Evolutionary conservation across 2,797 vertebrate species (phyloP).

Genomic region (Lemur catta): DNA sequence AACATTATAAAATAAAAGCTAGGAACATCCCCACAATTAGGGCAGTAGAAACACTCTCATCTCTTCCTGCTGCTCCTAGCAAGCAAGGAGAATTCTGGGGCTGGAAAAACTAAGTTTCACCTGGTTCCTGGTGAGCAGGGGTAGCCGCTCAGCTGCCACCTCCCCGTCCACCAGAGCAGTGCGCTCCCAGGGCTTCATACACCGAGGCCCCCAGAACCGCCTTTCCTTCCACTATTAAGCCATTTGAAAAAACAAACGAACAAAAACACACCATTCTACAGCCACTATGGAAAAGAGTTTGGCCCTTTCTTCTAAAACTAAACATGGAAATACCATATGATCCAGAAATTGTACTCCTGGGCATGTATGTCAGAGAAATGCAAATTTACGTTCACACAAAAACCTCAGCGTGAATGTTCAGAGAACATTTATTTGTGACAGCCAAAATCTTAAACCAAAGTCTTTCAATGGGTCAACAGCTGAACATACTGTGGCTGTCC

Average conservation of each 20-base stretch:
- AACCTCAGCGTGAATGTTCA: background rate
- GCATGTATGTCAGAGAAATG: background rate
- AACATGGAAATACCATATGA: background rate
- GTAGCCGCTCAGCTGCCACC: background rate
- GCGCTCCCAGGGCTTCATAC: fast-evolving
- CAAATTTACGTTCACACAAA: background rate
- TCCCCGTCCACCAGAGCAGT: background rate
- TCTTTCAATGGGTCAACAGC: background rate
- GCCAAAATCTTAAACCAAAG: background rate
- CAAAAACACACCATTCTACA: background rate
- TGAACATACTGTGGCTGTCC: fast-evolving
- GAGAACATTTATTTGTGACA: background rate
- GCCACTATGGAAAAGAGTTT: background rate
- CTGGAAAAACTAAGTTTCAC: background rate
- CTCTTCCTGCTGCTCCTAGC: background rate
- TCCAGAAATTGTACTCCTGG: background rate
- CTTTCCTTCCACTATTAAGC: background rate
- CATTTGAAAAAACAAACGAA: background rate
- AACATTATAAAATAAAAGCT: background rate
- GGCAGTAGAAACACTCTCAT: too few species aligned
- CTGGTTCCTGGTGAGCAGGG: background rate
- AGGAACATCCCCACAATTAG: too few species aligned
- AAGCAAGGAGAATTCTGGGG: background rate
- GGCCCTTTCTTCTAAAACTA: background rate
- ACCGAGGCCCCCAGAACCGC: background rate